Percentiles rank a stretch among this genome's conserved stretches.
These are phyloP conservation scores for Setophaga petechia DNA, from an alignment of 2,113 vertebrate species.

Conservation along the genomic window DNA sequence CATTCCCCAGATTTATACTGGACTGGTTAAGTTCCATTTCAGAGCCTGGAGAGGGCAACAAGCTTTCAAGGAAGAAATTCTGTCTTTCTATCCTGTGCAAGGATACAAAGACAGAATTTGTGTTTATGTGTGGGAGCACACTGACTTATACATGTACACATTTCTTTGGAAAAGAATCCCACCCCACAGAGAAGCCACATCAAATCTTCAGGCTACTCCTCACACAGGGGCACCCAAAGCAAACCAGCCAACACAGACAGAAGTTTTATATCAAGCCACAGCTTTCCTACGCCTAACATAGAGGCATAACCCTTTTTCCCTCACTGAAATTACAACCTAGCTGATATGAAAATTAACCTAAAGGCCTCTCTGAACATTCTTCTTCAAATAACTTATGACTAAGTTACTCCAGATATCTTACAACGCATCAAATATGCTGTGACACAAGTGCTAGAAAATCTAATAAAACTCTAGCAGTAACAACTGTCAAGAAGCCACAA, in stretches of 20 bases:
- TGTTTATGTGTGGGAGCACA: neutral
- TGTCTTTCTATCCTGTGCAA: neutral
- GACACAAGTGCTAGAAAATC: neutral
- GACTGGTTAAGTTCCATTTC: neutral
- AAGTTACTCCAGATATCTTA: neutral
- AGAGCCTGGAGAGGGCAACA: neutral
- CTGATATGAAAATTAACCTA: neutral
- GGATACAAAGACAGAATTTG: neutral
- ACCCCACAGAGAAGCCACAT: neutral
- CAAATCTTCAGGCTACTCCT: neutral
- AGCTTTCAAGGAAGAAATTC: neutral
- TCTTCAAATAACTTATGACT: neutral
- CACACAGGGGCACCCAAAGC: neutral
- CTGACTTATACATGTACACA: neutral
- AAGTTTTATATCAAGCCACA: neutral
- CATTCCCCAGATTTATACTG: neutral
- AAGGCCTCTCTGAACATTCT: neutral
- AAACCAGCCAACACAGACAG: neutral
- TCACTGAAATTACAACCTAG: neutral
- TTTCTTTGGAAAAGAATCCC: neutral
- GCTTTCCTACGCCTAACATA: neutral
- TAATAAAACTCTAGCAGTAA: neutral
- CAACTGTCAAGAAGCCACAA: neutral
- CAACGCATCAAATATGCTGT: neutral
- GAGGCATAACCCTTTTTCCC: neutral